Percentiles rank a stretch among this genome's conserved stretches.
Conservation (phyloP, 2,113 vertebrate genomes). For the Poecile atricapillus region DNA sequence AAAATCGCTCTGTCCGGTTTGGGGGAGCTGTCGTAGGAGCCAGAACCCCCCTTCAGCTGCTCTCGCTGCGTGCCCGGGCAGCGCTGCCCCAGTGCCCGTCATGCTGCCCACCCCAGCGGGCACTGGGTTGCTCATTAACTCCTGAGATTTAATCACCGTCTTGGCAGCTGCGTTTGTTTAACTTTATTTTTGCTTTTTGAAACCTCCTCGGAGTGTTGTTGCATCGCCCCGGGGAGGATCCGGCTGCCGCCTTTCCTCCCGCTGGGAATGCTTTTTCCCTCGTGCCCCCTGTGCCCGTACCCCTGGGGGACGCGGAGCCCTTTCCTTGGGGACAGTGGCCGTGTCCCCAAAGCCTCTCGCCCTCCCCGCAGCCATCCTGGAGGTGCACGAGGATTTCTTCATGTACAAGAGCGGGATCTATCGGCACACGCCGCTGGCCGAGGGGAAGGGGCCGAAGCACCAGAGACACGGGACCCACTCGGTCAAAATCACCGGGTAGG, state of each 20-base stretch:
- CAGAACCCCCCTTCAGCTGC: neutral
- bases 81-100: neutral
- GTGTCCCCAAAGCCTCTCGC: neutral
- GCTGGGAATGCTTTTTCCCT: rapidly evolving
- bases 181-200: neutral
- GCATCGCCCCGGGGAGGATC: neutral
- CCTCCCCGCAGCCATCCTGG: conserved; percentile 86
- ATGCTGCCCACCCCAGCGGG: neutral
- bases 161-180: neutral
- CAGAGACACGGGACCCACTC: conserved; percentile 92
- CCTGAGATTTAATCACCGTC: neutral
- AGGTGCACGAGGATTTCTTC: conserved; percentile 98
- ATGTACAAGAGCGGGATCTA: conserved; percentile 90
- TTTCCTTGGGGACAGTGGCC: rapidly evolving
- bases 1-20: rapidly evolving
- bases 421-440: conserved; percentile 83
- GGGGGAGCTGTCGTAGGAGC: rapidly evolving
- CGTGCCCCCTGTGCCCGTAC: rapidly evolving
- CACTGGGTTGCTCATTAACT: conserved; percentile 33
- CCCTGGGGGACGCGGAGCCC: no score
- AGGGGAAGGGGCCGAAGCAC: conserved; percentile 75
- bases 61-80: neutral
- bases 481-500: conserved; percentile 91
- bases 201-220: neutral
- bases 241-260: neutral